Evolutionary conservation across 2,113 vertebrate genomes (phyloP), one percentile per base, ranked within the genome.

Genomic region (Phalacrocorax aristotelis): DNA sequence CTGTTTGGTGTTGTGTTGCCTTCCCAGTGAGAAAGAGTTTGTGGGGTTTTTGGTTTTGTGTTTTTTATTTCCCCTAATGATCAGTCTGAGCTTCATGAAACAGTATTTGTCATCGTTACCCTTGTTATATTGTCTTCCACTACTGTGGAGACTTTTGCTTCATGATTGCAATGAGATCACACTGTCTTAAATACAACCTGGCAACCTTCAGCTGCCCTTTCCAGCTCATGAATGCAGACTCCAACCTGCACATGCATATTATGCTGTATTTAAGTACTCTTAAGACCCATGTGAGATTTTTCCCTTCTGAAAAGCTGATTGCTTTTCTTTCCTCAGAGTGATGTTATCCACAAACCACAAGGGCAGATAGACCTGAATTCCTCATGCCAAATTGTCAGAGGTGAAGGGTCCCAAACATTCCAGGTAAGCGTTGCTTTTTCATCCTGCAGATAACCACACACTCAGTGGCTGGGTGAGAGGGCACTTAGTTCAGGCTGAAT

Each of bases 341-440:
- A 99, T 5, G 98, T 99, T 84, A 99, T 99, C 97, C 97, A 97
- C 95, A 99, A 99, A 94, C 99, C 99, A 74, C 98, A 99, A 96
- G 99, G 99, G 76, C 99, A 98, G 97, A 98, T 99, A 82, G 98
- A 99, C 95, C 98, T 99, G 83, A 99, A 98, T 97, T 98, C 99
- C 3, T 99, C 98, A 0, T 99, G 99, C 94, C 97, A 98, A 48
- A 99, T 99, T 49, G 87, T 98, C 26, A 98, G 98, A 38, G 98
- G 98, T 81, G 99, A 99, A 93, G 99, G 98, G 88, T 98, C 98
- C 1, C 99, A 99, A 89, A 99, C 98, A 2, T 99, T 99, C 97
- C 99, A 99, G 95, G 99, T 99, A 64, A 98, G 97, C 3, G 0
- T 71, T 93, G 49, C 29, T 78, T 93, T 92, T 89, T 90, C 30